phyloP scores from a whole-genome alignment of 2,888 invertebrate genomes.

The Aphidoletes aphidimyza region DNA sequence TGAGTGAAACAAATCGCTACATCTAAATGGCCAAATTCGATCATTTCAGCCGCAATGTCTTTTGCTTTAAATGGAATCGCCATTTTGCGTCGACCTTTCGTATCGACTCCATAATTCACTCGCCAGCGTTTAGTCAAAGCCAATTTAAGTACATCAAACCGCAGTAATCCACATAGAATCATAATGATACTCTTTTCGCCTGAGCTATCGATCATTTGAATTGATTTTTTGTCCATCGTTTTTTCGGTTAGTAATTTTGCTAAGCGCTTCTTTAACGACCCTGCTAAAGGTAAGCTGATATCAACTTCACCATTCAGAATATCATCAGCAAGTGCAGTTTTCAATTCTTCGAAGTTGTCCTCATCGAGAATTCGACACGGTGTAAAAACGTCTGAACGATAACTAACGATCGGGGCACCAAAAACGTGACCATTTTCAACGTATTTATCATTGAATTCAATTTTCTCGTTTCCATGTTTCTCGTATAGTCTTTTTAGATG shows the following conservation, averaged over 20 bases:
- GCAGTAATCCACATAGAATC: conserved; percentile 11
- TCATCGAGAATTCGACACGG: conserved; percentile 52
- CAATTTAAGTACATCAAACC: conserved; percentile 9
- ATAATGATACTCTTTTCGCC: background rate
- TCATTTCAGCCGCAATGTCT: conserved; percentile 54
- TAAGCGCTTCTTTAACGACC: too few relatives aligned
- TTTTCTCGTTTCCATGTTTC: background rate
- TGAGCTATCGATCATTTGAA: too few relatives aligned
- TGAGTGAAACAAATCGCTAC: conserved; percentile 54
- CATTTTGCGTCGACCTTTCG: conserved; percentile 46
- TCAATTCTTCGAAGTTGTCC: conserved; percentile 6
- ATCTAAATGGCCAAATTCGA: conserved; percentile 53
- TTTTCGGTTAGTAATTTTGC: too few relatives aligned
- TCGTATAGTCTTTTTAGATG: conserved; percentile 1
- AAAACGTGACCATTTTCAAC: conserved; percentile 3
- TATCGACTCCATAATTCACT: conserved; percentile 53
- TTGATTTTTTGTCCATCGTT: too few relatives aligned
- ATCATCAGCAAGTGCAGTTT: background rate
- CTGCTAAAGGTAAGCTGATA: too few relatives aligned
- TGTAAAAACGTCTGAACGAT: conserved; percentile 40
- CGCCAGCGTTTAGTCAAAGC: conserved; percentile 43
- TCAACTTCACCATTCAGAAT: too few relatives aligned
- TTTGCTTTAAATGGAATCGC: conserved; percentile 53
- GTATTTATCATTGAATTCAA: conserved; percentile 30
- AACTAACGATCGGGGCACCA: background rate